Percentiles rank a stretch among this genome's conserved stretches.
Evolutionary conservation across 1,140 invertebrate genomes (phyloP).

Genomic region (Drosophila pachea): DNA sequence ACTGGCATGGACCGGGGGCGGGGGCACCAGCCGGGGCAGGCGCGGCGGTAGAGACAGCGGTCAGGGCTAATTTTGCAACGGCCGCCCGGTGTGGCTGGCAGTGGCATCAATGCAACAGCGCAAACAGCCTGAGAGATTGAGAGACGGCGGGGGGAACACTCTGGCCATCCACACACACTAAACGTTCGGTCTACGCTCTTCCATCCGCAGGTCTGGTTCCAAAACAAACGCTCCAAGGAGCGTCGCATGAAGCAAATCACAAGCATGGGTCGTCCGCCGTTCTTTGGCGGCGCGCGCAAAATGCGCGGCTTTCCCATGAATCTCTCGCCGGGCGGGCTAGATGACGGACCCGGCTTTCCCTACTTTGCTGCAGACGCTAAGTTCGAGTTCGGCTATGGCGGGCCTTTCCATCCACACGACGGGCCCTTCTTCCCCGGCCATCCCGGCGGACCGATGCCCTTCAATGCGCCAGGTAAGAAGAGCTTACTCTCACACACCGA

Average conservation of each 20-base stretch:
- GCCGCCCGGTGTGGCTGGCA: slow-evolving; percentile 65
- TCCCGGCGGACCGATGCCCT: slow-evolving; percentile 87
- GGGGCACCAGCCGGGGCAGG: background rate
- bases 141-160: background rate
- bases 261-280: slow-evolving; percentile 93
- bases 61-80: slow-evolving; percentile 68
- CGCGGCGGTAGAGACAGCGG: background rate
- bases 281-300: slow-evolving; percentile 93
- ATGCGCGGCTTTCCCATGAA: slow-evolving; percentile 94
- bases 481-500: too few relatives aligned
- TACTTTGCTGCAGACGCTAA: slow-evolving; percentile 92
- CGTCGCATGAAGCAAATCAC: slow-evolving; percentile 94
- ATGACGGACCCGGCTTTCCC: slow-evolving; percentile 90
- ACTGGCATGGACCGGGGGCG: background rate
- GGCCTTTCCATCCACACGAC: slow-evolving; percentile 92
- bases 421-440: slow-evolving; percentile 89
- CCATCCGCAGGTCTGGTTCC: slow-evolving; percentile 96
- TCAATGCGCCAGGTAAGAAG: slow-evolving; percentile 84
- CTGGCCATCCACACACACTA: background rate
- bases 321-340: slow-evolving; percentile 90
- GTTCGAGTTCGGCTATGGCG: slow-evolving; percentile 93
- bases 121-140: slow-evolving; percentile 23
- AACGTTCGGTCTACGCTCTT: slow-evolving; percentile 3
- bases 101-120: slow-evolving; percentile 62
- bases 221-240: slow-evolving; percentile 98